Evolutionary conservation across 2,113 vertebrate genomes (phyloP).

Genomic region (Pelvicachromis taeniatus): DNA sequence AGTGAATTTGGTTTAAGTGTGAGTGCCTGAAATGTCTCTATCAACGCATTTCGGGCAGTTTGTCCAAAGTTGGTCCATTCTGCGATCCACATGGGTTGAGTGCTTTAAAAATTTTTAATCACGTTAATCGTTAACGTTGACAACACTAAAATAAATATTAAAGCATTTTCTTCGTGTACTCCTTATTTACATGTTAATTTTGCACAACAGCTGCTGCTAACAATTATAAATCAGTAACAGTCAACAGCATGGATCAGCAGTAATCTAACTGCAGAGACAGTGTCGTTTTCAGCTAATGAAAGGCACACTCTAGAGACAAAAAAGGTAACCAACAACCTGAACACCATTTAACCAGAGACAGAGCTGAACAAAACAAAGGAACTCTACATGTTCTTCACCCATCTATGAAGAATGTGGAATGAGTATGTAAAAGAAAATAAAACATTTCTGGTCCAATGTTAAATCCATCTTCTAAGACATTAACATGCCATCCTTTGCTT

Average conservation of each 20-base stretch:
- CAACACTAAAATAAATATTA: neutral
- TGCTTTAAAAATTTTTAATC: too few relatives aligned
- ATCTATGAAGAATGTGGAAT: neutral
- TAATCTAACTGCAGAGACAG: constrained; percentile 66
- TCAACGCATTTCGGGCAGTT: too few relatives aligned
- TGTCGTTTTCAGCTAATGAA: constrained; percentile 27
- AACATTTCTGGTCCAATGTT: neutral
- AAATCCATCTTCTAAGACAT: neutral
- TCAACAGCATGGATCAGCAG: constrained; percentile 76
- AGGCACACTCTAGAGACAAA: neutral
- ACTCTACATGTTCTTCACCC: neutral
- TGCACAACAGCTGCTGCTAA: constrained; percentile 74
- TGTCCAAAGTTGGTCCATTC: too few relatives aligned
- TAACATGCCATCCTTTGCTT: neutral
- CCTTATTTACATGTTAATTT: constrained; percentile 35
- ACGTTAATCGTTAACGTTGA: too few relatives aligned
- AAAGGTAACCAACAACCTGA: neutral
- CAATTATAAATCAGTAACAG: constrained; percentile 75
- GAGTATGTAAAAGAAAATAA: neutral
- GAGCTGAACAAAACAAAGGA: neutral
- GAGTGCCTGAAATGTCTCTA: too few relatives aligned
- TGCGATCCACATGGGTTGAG: too few relatives aligned
- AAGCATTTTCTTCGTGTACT: neutral
- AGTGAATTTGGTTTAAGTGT: neutral
- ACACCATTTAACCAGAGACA: neutral